These are phyloP conservation scores for Reticulitermes lucifugus DNA, from an alignment of 2,888 invertebrate genomes.

Conservation along the genomic window DNA sequence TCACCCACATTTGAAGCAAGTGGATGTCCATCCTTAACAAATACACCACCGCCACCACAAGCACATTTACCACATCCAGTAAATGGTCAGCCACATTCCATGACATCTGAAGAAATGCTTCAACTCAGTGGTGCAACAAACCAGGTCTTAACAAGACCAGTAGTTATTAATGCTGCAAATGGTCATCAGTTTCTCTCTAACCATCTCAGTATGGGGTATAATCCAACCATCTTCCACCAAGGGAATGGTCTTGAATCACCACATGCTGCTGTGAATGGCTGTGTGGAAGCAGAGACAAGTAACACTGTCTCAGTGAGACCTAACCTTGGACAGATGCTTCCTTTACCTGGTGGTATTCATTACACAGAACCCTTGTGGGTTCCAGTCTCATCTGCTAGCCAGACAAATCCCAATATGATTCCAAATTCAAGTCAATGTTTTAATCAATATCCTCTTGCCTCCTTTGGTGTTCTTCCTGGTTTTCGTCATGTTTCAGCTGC, in stretches of 20 bases:
- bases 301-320: neutral
- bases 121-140: neutral
- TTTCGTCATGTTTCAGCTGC: constrained; percentile 48
- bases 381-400: constrained; percentile 31
- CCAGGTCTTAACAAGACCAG: constrained; percentile 1
- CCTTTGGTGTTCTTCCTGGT: constrained; percentile 45
- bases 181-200: neutral
- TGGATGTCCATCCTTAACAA: neutral
- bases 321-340: neutral
- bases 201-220: neutral
- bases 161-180: neutral
- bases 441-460: constrained; percentile 13
- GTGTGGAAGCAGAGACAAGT: neutral
- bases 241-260: neutral
- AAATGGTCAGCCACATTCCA: neutral
- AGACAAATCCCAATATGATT: neutral
- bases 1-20: constrained; percentile 46
- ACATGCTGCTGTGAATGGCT: neutral
- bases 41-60: constrained; percentile 12
- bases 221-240: constrained; percentile 15
- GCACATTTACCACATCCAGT: neutral
- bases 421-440: constrained; percentile 26
- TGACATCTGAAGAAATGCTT: constrained; percentile 6
- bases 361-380: constrained; percentile 22
- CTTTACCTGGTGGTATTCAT: neutral